These are phyloP conservation scores for Rhyzopertha dominica DNA, from an alignment of 1,140 invertebrate species.

Conservation along the genomic window DNA sequence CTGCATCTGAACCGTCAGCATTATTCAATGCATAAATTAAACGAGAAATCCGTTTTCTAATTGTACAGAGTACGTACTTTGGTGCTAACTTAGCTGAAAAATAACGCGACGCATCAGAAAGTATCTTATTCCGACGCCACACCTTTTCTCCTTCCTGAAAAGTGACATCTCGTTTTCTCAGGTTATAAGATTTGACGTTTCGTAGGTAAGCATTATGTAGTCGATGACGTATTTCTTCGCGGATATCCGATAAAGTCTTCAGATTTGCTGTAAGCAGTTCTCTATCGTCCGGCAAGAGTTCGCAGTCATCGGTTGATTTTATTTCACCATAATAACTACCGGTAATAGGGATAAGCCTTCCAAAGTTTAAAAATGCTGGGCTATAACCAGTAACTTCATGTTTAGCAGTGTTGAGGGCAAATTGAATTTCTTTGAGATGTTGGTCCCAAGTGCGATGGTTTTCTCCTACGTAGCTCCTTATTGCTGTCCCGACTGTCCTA, in stretches of 20 bases:
- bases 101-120: constrained; percentile 12
- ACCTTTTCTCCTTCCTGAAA: constrained; percentile 2
- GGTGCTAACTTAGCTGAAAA: constrained; percentile 19
- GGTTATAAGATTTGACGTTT: constrained; percentile 9
- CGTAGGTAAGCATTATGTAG: constrained; percentile 6
- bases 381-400: constrained; percentile 18
- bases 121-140: constrained; percentile 7
- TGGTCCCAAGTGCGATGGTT: constrained; percentile 17
- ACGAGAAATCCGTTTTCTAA: constrained; percentile 13
- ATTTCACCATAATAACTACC: constrained; percentile 17
- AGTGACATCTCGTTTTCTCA: constrained; percentile 1
- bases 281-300: constrained; percentile 11
- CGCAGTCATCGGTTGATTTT: not conserved
- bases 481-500: constrained; percentile 15
- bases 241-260: constrained; percentile 1
- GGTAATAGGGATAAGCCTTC: constrained; percentile 6
- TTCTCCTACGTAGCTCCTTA: constrained; percentile 17
- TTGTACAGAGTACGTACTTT: constrained; percentile 16
- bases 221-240: constrained; percentile 7
- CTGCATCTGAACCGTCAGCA: constrained; percentile 11
- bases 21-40: constrained; percentile 15
- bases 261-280: constrained; percentile 3
- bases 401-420: constrained; percentile 16
- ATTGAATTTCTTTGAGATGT: constrained; percentile 9
- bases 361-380: constrained; percentile 12